These are phyloP conservation scores for Sanderia malayensis DNA, from an alignment of 30 jellyfish, hydroid and myxozoan genomes.

Conservation along the genomic window DNA sequence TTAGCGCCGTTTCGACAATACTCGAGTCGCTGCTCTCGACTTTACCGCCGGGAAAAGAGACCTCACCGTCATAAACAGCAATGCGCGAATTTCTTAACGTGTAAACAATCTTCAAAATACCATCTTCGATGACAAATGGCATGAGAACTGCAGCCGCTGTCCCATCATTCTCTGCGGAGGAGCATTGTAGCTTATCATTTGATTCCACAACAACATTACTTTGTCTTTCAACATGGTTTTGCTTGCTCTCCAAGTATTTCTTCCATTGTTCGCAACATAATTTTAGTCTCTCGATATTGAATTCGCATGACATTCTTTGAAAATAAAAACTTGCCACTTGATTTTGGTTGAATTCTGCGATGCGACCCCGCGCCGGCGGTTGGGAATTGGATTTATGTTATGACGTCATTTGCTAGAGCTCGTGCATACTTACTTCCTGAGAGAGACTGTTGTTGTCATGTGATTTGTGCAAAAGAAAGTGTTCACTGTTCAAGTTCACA, in stretches of 20 bases:
- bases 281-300: neutral
- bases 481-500: too few relatives aligned
- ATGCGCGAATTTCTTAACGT: constrained; percentile 26
- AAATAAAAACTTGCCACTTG: too few relatives aligned
- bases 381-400: too few relatives aligned
- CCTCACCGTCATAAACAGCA: constrained; percentile 12
- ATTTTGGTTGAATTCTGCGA: too few relatives aligned
- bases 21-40: constrained; percentile 22
- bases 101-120: neutral
- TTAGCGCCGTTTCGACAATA: constrained; percentile 30
- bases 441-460: too few relatives aligned
- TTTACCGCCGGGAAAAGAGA: constrained; percentile 56
- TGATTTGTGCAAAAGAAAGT: constrained; percentile 2
- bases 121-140: constrained; percentile 27
- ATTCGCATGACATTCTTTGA: neutral
- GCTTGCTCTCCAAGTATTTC: neutral
- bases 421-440: too few relatives aligned
- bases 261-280: neutral
- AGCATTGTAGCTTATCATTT: too few relatives aligned
- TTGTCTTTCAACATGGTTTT: neutral
- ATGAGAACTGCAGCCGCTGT: constrained; percentile 44
- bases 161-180: neutral
- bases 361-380: too few relatives aligned
- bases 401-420: too few relatives aligned
- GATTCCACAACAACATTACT: neutral